Base-by-base conservation (phyloP, 2,797 vertebrate species). In the Rallus crepitans region DNA sequence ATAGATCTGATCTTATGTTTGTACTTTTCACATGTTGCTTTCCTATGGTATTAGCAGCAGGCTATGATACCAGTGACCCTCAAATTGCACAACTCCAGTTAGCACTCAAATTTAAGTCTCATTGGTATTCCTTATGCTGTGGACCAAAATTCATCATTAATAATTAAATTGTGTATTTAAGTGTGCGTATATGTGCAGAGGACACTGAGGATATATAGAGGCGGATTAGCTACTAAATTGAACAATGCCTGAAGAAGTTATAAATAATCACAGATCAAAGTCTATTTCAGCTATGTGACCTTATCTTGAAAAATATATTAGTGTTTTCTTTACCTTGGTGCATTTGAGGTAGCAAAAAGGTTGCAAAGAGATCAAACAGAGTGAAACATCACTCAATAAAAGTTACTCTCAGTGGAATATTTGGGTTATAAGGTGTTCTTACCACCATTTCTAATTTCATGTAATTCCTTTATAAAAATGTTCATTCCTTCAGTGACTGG, bases 201-300 rank as follows among this genome's bases (percentile, higher is more conserved):
- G 60, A 87, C 39, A 92, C 25, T 12, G 45, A 92, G 31, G 19
- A 19, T 66, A 65, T 28, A 45, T 1, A 59, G 56, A 91, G 24
- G 30, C 70, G 68, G 76, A 87, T 77, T 53, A 66, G 15, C 63
- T 82, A 45, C 87, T 93, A 86, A 84, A 91, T 60, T 88, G 80
- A 93, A 89, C 59, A 96, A 53, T 70, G 91, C 75, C 87, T 40
- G 55, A 95, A 85, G 87, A 96, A 93, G 88, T 95, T 96, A 89
- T 87, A 94, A 96, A 90, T 94, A 95, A 90, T 90, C 33, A 45
- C 27, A 83, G 78, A 96, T 95, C 87, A 97, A 96, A 95, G 91
- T 50, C 66, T 93, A 9, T 96, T 93, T 96, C 85, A 86, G 25
- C 55, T 77, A 77, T 77, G 57, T 97, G 91, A 93, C 82, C 89